Conservation (phyloP, 2,113 vertebrate genomes). For the Herpailurus yagouaroundi region DNA sequence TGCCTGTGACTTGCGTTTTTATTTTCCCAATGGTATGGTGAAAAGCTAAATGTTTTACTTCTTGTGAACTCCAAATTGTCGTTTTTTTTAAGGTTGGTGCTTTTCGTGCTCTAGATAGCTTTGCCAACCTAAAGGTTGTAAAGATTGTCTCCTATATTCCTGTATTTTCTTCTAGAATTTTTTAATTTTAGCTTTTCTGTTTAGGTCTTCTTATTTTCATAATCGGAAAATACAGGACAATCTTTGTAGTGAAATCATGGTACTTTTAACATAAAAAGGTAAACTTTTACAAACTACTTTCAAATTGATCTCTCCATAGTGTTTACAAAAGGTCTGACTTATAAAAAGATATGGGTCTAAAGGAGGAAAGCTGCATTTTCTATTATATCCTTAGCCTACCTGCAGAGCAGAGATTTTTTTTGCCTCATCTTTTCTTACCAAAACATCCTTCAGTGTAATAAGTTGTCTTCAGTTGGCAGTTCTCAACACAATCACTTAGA, state of each 20-base stretch:
- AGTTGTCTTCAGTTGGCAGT: not conserved
- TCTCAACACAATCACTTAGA: not conserved
- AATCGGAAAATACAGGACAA: not conserved
- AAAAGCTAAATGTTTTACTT: not conserved
- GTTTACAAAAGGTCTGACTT: not conserved
- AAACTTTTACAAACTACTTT: not conserved
- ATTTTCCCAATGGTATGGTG: not conserved
- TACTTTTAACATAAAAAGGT: not conserved
- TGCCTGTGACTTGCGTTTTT: not conserved
- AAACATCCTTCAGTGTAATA: not conserved
- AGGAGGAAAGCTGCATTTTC: not conserved
- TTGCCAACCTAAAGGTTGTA: not conserved
- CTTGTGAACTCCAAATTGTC: not conserved
- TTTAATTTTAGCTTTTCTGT: constrained; percentile 30
- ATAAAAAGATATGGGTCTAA: not conserved
- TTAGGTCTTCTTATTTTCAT: not conserved
- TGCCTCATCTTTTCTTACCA: not conserved
- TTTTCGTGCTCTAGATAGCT: not conserved
- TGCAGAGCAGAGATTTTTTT: not conserved
- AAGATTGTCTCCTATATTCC: not conserved
- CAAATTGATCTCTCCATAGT: not conserved
- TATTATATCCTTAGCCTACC: not conserved
- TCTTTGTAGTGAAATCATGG: not conserved
- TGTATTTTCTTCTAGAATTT: not conserved
- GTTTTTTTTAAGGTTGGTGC: not conserved